Base-by-base conservation (phyloP, 2,113 vertebrate species). In the Rhombomys opimus region DNA sequence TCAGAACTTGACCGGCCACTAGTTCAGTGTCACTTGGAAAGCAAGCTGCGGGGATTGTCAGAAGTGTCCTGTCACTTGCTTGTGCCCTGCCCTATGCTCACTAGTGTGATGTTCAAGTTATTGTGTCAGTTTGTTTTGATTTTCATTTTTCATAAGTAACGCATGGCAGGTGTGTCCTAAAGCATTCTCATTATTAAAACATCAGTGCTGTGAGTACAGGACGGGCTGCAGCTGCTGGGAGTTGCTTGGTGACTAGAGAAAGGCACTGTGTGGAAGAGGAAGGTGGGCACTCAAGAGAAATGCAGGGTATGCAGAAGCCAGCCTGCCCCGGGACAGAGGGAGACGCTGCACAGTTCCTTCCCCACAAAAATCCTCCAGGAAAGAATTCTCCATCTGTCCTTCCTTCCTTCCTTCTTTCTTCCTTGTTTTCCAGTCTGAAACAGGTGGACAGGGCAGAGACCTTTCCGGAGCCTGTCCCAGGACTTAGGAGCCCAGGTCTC, bases 81-180 rank as follows among this genome's bases (percentile, higher is more conserved):
- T 59, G 35, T 50, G 30, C 14, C 18, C 46, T 0, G 0, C 38
- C 72, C 30, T 23, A 25, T 3, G 0, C 22, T 5, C 52, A 22
- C 41, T 20, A 5, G 8, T 9, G 17, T 3, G 15, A 7, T 11
- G 5, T 5, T 23, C 11, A 30, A 15, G n/a, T 78, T 63, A 67
- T 35, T 77, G n/a, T 90, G 32, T 73, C 46, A n/a, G n/a, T n/a
- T n/a, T 80, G 54, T 57, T 7, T 76, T 41, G 12, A 7, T 30
- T 87, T 89, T 38, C 67, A 32, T 50, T 87, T 95, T 78, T 65
- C 38, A 9, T 63, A 70, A 61, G 23, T 63, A 25, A 38, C 30
- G 20, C 89, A 14, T 57, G n/a, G 38, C 75, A 70, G 75, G 63
- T 18, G 32, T 65, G 73, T 63, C 65, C 38, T 54, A 25, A 23